phyloP scores from a whole-genome alignment of 2,888 invertebrate species.

The Andrena chrysosceles region DNA sequence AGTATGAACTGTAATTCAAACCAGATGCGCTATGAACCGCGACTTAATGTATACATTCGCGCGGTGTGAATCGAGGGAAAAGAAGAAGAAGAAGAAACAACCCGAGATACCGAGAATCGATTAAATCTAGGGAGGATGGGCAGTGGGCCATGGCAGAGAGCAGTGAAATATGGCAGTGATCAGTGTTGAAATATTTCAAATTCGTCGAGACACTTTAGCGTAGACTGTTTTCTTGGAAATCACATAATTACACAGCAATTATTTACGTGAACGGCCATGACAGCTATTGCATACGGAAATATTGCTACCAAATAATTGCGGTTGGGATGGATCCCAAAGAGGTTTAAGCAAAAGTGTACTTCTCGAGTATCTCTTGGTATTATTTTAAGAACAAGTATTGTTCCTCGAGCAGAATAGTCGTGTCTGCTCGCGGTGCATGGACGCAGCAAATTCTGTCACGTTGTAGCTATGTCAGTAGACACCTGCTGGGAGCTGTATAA shows the following conservation, averaged over 20 bases:
- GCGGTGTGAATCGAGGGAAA: slow-evolving; percentile 30
- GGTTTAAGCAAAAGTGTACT: neutral
- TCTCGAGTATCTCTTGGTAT: neutral
- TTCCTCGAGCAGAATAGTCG: neutral
- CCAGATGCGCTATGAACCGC: slow-evolving; percentile 70
- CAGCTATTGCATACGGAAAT: neutral
- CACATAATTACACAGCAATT: neutral
- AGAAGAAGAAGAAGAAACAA: slow-evolving; percentile 17
- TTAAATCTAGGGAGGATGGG: slow-evolving; percentile 13
- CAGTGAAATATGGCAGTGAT: slow-evolving; percentile 21
- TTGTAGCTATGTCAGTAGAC: slow-evolving; percentile 41
- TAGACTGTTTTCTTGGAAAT: neutral
- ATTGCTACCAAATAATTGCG: neutral
- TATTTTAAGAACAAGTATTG: neutral
- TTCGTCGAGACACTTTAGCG: neutral
- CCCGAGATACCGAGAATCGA: slow-evolving; percentile 28
- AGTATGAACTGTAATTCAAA: slow-evolving; percentile 70
- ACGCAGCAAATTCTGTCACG: slow-evolving; percentile 66
- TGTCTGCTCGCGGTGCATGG: slow-evolving; percentile 11
- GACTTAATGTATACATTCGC: slow-evolving; percentile 55
- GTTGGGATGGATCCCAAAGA: neutral
- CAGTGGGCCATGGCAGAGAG: neutral
- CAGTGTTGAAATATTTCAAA: neutral
- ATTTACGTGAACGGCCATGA: neutral
- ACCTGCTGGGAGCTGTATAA: slow-evolving; percentile 39